Conservation (phyloP, 1,140 invertebrate species). For the Caerostris darwini region DNA sequence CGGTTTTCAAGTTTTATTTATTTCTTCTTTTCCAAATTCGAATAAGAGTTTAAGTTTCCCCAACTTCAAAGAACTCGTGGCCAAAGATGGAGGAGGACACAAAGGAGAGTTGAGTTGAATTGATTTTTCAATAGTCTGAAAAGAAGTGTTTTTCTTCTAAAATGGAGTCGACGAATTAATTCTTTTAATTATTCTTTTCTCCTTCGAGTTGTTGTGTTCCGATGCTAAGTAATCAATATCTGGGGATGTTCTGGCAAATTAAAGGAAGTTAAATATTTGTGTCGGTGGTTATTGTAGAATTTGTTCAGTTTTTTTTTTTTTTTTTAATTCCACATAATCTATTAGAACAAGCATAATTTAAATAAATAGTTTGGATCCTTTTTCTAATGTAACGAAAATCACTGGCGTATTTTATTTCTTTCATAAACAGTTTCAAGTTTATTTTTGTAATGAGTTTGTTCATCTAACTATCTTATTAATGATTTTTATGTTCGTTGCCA, state of each 20-base stretch:
- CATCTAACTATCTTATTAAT: background rate
- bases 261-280: constrained; percentile 40
- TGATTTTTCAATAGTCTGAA: constrained; percentile 15
- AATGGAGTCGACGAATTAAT: background rate
- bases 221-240: constrained; percentile 35
- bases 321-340: background rate
- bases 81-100: background rate
- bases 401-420: background rate
- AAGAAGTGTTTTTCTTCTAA: constrained; percentile 8
- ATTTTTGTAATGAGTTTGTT: background rate
- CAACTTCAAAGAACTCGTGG: background rate
- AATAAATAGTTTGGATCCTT: constrained; percentile 6
- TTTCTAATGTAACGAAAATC: background rate
- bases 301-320: background rate
- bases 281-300: background rate
- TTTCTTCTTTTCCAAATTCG: too few species aligned
- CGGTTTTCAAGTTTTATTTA: too few species aligned
- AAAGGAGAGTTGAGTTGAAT: background rate
- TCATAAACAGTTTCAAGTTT: background rate
- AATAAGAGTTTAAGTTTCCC: too few species aligned
- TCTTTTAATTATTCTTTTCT: constrained; percentile 41
- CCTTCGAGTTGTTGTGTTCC: background rate
- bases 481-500: background rate
- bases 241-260: constrained; percentile 26
- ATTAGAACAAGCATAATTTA: background rate